Percentiles rank a stretch among this genome's conserved stretches.
Evolutionary conservation across 2,888 invertebrate species (phyloP).

Genomic region (Acanthosepion esculentum): DNA sequence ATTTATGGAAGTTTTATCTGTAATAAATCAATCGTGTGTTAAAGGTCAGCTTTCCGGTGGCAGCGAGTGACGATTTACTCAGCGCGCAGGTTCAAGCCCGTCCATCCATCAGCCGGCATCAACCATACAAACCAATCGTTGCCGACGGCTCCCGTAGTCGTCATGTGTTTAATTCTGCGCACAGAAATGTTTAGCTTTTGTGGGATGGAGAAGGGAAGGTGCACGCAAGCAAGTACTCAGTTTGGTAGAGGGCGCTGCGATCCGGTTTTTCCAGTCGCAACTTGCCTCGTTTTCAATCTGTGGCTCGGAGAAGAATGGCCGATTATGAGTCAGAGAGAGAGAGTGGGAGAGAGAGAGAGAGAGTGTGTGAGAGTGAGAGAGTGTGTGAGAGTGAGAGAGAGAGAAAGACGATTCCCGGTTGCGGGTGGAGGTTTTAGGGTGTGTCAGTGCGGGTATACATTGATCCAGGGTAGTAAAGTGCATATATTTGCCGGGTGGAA

Average conservation of each 20-base stretch:
- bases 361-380: too few species aligned
- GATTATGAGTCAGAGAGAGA: background rate
- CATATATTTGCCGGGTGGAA: background rate
- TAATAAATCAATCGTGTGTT: background rate
- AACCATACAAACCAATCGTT: background rate
- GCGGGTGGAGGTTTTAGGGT: background rate
- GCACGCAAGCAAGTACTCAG: background rate
- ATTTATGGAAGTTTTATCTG: background rate
- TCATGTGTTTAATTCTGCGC: background rate
- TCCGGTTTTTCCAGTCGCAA: constrained; percentile 17
- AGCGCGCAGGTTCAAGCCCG: background rate
- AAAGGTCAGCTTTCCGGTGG: constrained; percentile 5
- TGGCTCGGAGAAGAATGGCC: background rate
- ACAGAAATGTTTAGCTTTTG: background rate
- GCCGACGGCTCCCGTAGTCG: background rate
- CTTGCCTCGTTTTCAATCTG: constrained; percentile 7
- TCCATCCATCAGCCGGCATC: constrained; percentile 17
- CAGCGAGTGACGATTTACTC: background rate
- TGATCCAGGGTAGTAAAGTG: background rate
- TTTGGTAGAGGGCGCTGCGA: background rate
- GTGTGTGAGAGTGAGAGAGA: background rate
- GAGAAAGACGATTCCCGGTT: background rate
- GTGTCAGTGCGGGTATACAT: background rate
- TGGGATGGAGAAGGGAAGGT: background rate
- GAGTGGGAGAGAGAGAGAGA: background rate